phyloP scores from a whole-genome alignment of 1,140 invertebrate species.

The Camponotus pennsylvanicus region DNA sequence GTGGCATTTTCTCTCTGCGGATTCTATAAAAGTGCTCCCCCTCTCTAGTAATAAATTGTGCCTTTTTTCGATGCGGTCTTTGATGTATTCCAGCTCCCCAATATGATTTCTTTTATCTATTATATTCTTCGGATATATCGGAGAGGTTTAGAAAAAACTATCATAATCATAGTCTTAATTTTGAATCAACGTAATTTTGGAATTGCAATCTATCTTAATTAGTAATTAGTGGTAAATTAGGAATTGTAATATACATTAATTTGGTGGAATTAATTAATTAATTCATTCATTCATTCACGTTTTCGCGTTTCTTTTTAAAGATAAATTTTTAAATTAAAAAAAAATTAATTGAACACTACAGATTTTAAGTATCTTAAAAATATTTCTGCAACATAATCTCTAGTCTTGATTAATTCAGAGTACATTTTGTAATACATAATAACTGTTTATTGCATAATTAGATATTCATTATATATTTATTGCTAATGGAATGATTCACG shows the following conservation, averaged over 20 bases:
- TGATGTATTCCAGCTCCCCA: background rate
- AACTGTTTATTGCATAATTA: background rate
- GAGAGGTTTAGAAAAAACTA: background rate
- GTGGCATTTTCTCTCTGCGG: background rate
- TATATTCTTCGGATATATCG: conserved; percentile 1
- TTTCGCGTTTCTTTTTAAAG: no score
- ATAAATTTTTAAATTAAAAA: conserved; percentile 7
- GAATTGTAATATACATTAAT: background rate
- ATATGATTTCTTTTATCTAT: conserved; percentile 7
- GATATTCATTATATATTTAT: background rate
- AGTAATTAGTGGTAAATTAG: no score
- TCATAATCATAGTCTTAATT: background rate
- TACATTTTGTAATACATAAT: conserved; percentile 17
- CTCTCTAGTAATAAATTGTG: conserved; percentile 12
- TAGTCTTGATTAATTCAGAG: background rate
- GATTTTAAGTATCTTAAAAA: background rate
- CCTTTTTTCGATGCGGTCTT: conserved; percentile 10
- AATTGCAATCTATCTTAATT: conserved; percentile 5
- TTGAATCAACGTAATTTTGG: background rate
- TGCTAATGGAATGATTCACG: background rate
- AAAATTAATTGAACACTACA: background rate
- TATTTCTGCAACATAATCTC: background rate
- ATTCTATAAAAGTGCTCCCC: background rate
- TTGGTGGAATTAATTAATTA: background rate
- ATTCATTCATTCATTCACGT: no score